Evolutionary conservation across 2,888 invertebrate genomes (phyloP).

Genomic region (Meliscaeva auricollis): DNA sequence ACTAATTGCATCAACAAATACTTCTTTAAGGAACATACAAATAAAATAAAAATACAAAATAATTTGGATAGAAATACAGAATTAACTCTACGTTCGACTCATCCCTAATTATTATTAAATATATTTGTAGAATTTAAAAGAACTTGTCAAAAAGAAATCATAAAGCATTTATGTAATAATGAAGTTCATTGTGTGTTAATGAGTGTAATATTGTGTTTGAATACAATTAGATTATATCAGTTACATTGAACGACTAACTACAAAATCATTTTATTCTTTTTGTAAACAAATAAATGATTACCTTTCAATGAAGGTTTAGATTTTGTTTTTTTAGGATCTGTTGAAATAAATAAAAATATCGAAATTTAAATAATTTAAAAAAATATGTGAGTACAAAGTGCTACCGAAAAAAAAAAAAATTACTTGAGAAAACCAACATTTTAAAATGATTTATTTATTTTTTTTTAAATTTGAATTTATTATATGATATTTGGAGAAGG

Average conservation of each 20-base stretch:
- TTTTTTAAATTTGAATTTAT: constrained; percentile 13
- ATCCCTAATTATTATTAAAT: no score
- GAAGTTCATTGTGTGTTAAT: constrained; percentile 13
- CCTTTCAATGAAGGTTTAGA: constrained; percentile 63
- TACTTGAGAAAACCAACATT: neutral
- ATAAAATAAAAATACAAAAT: no score
- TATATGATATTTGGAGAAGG: neutral
- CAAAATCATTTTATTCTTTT: constrained; percentile 11
- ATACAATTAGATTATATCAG: neutral
- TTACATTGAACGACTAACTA: constrained; percentile 44
- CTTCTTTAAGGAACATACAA: no score
- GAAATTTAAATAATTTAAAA: neutral
- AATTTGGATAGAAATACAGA: no score
- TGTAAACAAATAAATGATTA: constrained; percentile 31
- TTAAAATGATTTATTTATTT: neutral
- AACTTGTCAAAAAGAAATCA: neutral
- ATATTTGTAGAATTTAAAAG: no score
- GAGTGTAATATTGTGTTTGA: neutral
- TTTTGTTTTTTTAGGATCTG: constrained; percentile 67
- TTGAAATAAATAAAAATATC: constrained; percentile 45
- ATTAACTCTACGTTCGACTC: no score
- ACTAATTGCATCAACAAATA: no score
- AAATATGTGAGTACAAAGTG: neutral
- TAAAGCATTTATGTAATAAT: neutral
- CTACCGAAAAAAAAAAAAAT: neutral